A percentile compares a stretch with the other conserved stretches of the same genome.
These are phyloP conservation scores for Anguilla rostrata DNA, from an alignment of 2,113 vertebrate genomes.

Conservation along the genomic window DNA sequence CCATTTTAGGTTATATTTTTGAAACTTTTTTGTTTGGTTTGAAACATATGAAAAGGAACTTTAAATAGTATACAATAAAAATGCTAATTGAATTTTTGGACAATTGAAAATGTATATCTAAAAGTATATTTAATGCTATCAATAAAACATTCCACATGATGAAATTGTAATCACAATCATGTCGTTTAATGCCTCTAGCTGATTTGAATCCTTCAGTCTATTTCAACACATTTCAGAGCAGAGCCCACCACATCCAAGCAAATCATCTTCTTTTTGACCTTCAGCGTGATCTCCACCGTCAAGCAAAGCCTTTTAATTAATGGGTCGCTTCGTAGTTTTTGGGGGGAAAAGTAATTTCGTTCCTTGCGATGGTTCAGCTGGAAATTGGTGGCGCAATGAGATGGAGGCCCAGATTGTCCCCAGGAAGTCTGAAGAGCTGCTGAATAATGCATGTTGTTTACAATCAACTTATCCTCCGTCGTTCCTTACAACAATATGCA, in stretches of 20 bases:
- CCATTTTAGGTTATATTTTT: not conserved
- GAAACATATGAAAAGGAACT: not conserved
- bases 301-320: slow-evolving; percentile 50
- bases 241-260: slow-evolving; percentile 44
- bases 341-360: slow-evolving; percentile 43
- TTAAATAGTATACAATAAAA: not conserved
- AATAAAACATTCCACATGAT: not conserved
- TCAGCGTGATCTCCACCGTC: slow-evolving; percentile 51
- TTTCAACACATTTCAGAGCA: too few relatives aligned
- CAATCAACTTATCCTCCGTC: slow-evolving; percentile 34
- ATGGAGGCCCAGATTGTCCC: slow-evolving; percentile 32
- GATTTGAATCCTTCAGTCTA: not conserved
- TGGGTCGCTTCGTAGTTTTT: slow-evolving; percentile 29
- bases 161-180: not conserved
- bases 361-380: slow-evolving; percentile 39
- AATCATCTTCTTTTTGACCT: slow-evolving; percentile 50
- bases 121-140: not conserved
- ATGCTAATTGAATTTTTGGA: not conserved
- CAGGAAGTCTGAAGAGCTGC: slow-evolving; percentile 20
- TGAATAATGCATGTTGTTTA: slow-evolving; percentile 37
- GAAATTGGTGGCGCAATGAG: slow-evolving; percentile 29
- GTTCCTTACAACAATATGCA: slow-evolving; percentile 15
- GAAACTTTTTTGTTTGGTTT: not conserved
- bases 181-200: not conserved
- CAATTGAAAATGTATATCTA: not conserved